phyloP scores from a whole-genome alignment of 2,113 vertebrate genomes.

The Narcine bancroftii region DNA sequence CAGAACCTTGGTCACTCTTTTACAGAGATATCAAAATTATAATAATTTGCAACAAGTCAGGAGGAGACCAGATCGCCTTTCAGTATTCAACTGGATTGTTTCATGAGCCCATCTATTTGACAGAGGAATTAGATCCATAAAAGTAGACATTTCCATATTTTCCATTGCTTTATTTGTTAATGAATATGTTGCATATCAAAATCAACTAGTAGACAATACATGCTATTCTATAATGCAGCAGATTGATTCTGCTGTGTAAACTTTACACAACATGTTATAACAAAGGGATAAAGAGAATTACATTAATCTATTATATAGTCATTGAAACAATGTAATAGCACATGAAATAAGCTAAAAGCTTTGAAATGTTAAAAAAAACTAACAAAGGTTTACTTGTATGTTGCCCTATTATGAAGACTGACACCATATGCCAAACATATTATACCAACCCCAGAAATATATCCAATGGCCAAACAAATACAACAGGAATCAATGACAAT shows the following conservation, averaged over 20 bases:
- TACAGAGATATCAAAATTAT: too few species aligned
- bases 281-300: background rate
- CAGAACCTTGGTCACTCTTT: too few species aligned
- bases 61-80: too few species aligned
- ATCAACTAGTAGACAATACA: background rate
- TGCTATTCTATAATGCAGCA: too few species aligned
- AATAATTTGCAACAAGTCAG: too few species aligned
- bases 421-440: too few species aligned
- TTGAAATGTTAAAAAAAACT: background rate
- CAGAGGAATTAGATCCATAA: background rate
- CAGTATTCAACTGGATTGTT: too few species aligned
- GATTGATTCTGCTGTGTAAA: background rate
- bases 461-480: background rate
- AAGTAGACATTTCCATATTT: background rate
- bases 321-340: background rate
- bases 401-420: background rate
- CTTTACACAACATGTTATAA: background rate
- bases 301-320: background rate
- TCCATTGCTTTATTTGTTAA: background rate
- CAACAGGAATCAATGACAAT: background rate
- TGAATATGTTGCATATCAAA: background rate
- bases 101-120: background rate
- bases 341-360: background rate
- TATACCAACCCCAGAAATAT: background rate
- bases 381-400: background rate